Evolutionary conservation across 2,888 invertebrate species (phyloP).

Genomic region (Perizoma flavofasciatum): DNA sequence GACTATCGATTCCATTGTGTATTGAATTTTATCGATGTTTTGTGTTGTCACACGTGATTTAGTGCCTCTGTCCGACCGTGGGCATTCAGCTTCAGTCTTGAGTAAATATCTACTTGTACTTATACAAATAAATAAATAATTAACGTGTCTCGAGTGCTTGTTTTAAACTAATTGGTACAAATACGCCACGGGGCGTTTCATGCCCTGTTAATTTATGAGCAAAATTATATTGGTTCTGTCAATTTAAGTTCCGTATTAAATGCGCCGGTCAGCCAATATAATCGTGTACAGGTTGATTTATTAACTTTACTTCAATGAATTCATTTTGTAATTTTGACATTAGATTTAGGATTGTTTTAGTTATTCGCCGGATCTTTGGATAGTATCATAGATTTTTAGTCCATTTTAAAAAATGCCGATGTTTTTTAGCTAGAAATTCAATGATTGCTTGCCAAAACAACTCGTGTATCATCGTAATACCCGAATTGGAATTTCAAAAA

Average conservation of each 20-base stretch:
- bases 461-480: too few species aligned
- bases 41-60: conserved; percentile 54
- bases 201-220: conserved; percentile 4
- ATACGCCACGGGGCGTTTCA: conserved; percentile 11
- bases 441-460: too few species aligned
- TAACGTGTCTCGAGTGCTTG: conserved; percentile 36
- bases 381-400: too few species aligned
- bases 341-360: too few species aligned
- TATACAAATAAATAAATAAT: conserved; percentile 41
- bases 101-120: conserved; percentile 10
- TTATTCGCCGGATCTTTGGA: too few species aligned
- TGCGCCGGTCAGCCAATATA: too few species aligned
- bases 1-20: conserved; percentile 44
- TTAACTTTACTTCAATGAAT: too few species aligned
- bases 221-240: conserved; percentile 4
- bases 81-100: conserved; percentile 57
- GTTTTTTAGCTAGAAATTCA: too few species aligned
- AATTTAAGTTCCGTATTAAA: conserved; percentile 3
- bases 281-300: too few species aligned
- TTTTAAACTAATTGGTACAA: conserved; percentile 23
- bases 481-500: too few species aligned
- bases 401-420: too few species aligned
- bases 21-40: conserved; percentile 47
- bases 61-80: conserved; percentile 50
- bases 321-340: too few species aligned